Base-by-base conservation (phyloP, 2,888 invertebrate genomes). In the Cataglyphis livida region DNA sequence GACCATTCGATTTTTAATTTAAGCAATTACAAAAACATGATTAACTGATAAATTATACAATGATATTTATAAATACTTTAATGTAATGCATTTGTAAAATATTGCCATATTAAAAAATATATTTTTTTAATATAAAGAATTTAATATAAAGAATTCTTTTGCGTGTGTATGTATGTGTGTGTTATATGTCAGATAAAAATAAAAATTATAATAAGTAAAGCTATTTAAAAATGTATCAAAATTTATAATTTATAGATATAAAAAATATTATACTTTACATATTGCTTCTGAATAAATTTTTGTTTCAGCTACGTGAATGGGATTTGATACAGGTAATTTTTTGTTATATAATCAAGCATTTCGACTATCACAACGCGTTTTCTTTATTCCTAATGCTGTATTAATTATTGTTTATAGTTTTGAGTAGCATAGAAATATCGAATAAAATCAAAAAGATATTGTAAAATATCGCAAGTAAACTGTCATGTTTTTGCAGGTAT, bases 251-350 rank as follows among this genome's bases (percentile, higher is more conserved):
- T 61, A 28, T 38, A 44, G 3, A 51, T 35, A 54, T 38, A 3
- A 51, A 35, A 75, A 48, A 18, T 48, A 18, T 38, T 35, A 38
- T 18, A 64, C 12, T 25, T 12, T 15, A 44, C 12, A 44, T 44
- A 44, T 57, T 3, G 44, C 18, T 44, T 44, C 3, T 51, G n/a
- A 44, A n/a, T 44, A 21, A 54, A 3, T 48, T 41, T 48, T n/a
- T 61, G 44, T 83, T 82, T 62, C 54, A 82, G 79, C 3, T 82
- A 32, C 41, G 10, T 12, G 41, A 70, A 82, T 79, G 79, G 79
- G 21, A 15, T 61, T 15, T 12, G 1, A 38, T 3, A 48, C 74
- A 81, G 81, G 74, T 81, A 73, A 81, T 51, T 81, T 51, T 81
- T 10, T 48, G 15, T 15, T 73, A n/a, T n/a, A 51, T 51, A 12